Base-by-base conservation (phyloP, 2,113 vertebrate genomes). In the Hemibagrus wyckioides region DNA sequence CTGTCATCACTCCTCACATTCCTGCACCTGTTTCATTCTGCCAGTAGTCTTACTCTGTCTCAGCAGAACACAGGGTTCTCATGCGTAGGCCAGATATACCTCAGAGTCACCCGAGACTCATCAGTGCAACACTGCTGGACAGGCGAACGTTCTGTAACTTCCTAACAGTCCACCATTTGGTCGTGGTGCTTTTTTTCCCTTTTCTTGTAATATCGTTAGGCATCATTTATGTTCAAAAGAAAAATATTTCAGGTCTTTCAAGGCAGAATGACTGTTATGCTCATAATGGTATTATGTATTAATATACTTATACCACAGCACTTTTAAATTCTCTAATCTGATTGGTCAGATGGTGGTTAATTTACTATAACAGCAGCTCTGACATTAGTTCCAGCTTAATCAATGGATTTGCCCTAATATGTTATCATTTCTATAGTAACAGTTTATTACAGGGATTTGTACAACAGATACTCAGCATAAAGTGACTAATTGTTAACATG, bases 51-150 rank as follows among this genome's bases (percentile, higher is more conserved):
- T 90, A 91, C 86, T 91, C 91, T 92, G 71, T 92, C 90, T 90
- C 89, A 90, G 57, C 86, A 86, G 77, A 89, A 88, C 82, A 90
- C 90, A 92, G 91, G 86, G 85, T 92, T 92, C 83, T 92, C 90
- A 94, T 84, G 79, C 87, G 88, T 88, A 91, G 91, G 92, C 90
- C 85, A 92, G 91, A 81, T 92, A 94, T 94, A 95, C 94, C 94
- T 95, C 94, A 95, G 91, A 94, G 90, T 52, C 92, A 93, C 91
- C 91, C 90, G 48, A 90, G 89, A 90, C 92, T 94, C 91, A 88
- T 92, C 91, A 92, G 92, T 91, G 91, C 87, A 90, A 89, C 91
- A 84, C 81, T 86, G 71, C 86, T 86, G 84, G 79, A 56, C 84
- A 82, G 57, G 87, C 85, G 63, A 84, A 87, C 30, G 61, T 76